Evolutionary conservation across 1,140 invertebrate genomes (phyloP).

Genomic region (Camponotus floridanus): DNA sequence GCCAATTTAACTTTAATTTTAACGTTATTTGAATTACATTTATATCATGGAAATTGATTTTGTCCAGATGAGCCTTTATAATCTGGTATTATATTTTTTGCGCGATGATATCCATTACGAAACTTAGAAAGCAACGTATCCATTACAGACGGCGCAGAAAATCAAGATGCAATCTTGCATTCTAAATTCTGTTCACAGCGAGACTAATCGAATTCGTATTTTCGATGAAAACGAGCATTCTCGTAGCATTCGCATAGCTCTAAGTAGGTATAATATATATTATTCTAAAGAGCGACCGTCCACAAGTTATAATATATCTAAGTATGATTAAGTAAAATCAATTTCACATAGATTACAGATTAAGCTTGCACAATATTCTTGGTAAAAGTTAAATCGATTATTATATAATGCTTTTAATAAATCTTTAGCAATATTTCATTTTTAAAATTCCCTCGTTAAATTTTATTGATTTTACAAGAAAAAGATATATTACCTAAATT

Average conservation of each 20-base stretch:
- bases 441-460: background rate
- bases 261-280: slow-evolving; percentile 55
- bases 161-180: slow-evolving; percentile 36
- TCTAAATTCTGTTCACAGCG: slow-evolving; percentile 44
- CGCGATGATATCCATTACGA: slow-evolving; percentile 23
- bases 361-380: background rate
- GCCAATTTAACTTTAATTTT: slow-evolving; percentile 11
- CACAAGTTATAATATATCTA: slow-evolving; percentile 21
- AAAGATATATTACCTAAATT: background rate
- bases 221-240: slow-evolving; percentile 43
- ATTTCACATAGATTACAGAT: slow-evolving; percentile 20
- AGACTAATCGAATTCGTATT: slow-evolving; percentile 49
- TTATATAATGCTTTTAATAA: background rate
- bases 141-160: slow-evolving; percentile 36
- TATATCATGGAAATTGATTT: background rate
- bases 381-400: background rate
- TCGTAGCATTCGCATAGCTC: background rate
- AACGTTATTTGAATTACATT: background rate
- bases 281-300: slow-evolving; percentile 21
- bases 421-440: background rate
- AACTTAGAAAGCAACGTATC: slow-evolving; percentile 49
- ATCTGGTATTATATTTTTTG: slow-evolving; percentile 28
- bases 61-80: background rate
- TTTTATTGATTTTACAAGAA: background rate
- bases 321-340: slow-evolving; percentile 19